These are phyloP conservation scores for Branchellion lobata DNA, from an alignment of 2,888 invertebrate species.

Conservation along the genomic window DNA sequence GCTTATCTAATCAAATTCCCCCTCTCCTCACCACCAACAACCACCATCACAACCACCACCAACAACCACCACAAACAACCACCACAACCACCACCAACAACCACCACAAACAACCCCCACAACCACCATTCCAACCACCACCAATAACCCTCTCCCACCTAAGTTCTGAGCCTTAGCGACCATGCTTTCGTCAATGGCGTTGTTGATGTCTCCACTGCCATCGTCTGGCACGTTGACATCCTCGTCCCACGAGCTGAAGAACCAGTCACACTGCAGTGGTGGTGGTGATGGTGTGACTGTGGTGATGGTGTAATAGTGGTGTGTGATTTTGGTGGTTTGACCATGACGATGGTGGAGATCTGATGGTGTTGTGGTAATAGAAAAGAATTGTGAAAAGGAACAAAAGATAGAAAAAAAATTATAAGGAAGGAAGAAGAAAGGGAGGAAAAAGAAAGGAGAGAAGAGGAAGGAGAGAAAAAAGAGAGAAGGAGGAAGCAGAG, in stretches of 20 bases:
- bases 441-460: conserved; percentile 29
- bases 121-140: neutral
- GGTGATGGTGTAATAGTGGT: neutral
- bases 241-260: conserved; percentile 70
- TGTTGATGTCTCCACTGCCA: conserved; percentile 51
- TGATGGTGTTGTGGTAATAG: neutral
- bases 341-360: neutral
- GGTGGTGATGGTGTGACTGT: neutral
- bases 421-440: neutral
- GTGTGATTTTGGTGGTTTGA: too few species aligned
- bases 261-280: conserved; percentile 82
- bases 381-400: neutral
- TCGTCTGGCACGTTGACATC: conserved; percentile 60
- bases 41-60: neutral
- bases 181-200: conserved; percentile 53
- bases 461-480: neutral
- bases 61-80: neutral
- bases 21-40: neutral
- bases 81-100: neutral
- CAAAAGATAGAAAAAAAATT: neutral
- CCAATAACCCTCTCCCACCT: conserved; percentile 45
- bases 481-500: neutral
- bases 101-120: neutral
- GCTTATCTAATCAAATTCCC: too few species aligned
- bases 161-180: conserved; percentile 52